Evolutionary conservation across 2,113 vertebrate species (phyloP).

Genomic region (Lampris incognitus): DNA sequence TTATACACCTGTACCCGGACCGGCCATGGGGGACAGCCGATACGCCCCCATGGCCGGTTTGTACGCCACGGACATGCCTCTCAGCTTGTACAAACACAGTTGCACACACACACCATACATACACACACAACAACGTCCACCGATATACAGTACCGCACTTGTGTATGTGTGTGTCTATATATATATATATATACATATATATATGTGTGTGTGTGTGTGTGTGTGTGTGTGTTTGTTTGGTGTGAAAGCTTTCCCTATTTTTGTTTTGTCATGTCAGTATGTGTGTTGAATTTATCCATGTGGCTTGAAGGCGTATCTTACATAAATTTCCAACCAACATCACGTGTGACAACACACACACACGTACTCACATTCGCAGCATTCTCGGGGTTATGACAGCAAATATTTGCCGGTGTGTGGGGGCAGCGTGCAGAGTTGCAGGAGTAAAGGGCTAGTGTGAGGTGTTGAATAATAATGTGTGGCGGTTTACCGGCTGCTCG

Average conservation of each 20-base stretch:
- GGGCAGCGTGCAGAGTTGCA: conserved; percentile 73
- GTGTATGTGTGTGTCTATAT: conserved; percentile 1
- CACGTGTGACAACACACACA: conserved; percentile 26
- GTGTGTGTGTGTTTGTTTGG: conserved; percentile 8
- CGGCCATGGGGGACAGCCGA: conserved; percentile 62
- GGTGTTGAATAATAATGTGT: conserved; percentile 81
- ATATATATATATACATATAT: neutral
- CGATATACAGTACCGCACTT: no score
- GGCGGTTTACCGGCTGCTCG: conserved; percentile 71
- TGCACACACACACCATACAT: conserved; percentile 21
- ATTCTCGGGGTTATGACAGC: conserved; percentile 61
- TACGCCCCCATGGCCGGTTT: conserved; percentile 69
- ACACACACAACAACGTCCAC: neutral
- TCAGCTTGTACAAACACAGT: conserved; percentile 65
- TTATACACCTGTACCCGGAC: conserved; percentile 76
- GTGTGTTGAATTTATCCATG: conserved; percentile 42
- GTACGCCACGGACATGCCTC: conserved; percentile 64
- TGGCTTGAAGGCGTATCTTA: conserved; percentile 50
- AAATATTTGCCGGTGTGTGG: conserved; percentile 78
- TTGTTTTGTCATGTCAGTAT: neutral
- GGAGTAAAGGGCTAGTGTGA: conserved; percentile 70
- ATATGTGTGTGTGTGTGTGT: conserved; percentile 1
- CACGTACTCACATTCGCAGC: conserved; percentile 43
- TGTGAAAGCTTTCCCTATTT: neutral
- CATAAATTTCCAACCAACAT: conserved; percentile 53